These are phyloP conservation scores for Oreortyx pictus DNA, from an alignment of 2,797 vertebrate genomes.

Conservation along the genomic window DNA sequence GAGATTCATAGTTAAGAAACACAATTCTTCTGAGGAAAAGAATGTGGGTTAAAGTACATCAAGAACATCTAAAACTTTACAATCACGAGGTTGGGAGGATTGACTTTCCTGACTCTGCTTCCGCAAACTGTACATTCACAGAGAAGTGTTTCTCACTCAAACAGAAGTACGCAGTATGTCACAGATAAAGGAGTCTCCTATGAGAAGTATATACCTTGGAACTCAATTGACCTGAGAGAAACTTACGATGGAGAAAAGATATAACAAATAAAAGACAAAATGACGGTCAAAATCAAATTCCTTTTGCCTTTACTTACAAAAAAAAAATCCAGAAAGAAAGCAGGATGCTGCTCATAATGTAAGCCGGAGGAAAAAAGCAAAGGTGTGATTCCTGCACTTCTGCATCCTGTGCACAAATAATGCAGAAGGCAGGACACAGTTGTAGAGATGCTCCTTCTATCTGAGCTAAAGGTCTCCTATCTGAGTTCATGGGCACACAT, in stretches of 20 bases:
- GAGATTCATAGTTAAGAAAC: neutral
- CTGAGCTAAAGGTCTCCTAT: neutral
- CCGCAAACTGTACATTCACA: neutral
- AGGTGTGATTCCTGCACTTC: neutral
- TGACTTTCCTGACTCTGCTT: neutral
- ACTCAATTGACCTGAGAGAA: neutral
- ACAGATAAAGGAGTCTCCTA: neutral
- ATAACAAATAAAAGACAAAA: neutral
- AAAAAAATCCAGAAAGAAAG: neutral
- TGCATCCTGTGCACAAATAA: neutral
- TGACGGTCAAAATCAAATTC: neutral
- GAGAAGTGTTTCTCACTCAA: neutral
- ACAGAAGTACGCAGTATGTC: neutral
- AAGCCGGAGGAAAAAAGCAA: neutral
- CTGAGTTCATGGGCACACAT: neutral
- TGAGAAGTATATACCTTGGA: neutral
- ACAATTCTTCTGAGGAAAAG: neutral
- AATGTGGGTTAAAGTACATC: fast-evolving
- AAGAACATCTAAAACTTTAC: neutral
- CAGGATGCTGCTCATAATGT: neutral
- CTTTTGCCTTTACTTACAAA: neutral
- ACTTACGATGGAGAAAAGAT: neutral
- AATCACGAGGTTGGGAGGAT: neutral
- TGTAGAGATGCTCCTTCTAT: neutral
- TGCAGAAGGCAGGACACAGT: neutral